Conservation (phyloP, 2,888 invertebrate genomes). For the Amphipyra berbera region DNA sequence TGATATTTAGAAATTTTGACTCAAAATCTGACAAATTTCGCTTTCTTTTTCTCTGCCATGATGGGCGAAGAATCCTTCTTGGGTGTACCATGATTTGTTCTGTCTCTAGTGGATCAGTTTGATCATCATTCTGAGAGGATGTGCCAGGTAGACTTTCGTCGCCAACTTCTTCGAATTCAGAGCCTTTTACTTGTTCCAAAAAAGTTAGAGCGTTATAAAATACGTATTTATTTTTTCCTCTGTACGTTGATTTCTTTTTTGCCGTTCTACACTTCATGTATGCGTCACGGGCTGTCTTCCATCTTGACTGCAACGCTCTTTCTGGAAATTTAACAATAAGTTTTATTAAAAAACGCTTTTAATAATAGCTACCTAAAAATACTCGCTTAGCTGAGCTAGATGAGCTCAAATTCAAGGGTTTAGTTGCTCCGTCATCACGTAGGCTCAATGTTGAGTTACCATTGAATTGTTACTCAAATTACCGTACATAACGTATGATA, state of each 20-base stretch:
- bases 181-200: constrained; percentile 16
- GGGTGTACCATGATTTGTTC: no score
- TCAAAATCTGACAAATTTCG: constrained; percentile 24
- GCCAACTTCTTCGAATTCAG: neutral
- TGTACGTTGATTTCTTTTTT: constrained; percentile 12
- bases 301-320: constrained; percentile 32
- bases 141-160: constrained; percentile 11
- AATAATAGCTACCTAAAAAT: neutral
- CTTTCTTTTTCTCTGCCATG: constrained; percentile 6
- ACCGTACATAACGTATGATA: no score
- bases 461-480: no score
- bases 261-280: constrained; percentile 31
- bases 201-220: constrained; percentile 22
- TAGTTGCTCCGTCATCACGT: no score
- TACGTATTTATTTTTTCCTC: constrained; percentile 10
- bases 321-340: constrained; percentile 15
- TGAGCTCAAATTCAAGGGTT: no score
- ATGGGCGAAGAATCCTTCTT: neutral
- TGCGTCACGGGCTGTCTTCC: constrained; percentile 41
- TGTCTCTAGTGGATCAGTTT: neutral
- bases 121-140: neutral
- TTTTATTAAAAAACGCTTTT: neutral
- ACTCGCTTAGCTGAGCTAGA: neutral
- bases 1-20: constrained; percentile 2
- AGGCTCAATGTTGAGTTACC: no score